phyloP scores from a whole-genome alignment of 2,888 invertebrate species.

The Stenurella melanura region DNA sequence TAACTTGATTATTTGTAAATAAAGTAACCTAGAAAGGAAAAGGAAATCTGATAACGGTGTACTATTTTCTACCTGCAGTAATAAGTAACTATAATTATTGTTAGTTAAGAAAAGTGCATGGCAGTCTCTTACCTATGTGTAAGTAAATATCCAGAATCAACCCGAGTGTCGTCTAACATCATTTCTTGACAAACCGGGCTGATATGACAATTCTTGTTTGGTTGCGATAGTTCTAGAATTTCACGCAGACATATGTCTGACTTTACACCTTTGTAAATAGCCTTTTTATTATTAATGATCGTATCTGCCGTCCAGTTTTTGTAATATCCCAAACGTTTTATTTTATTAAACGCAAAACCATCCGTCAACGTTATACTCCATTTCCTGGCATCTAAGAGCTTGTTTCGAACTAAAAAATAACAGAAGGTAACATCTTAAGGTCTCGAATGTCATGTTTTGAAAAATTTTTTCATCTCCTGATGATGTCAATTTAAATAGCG shows the following conservation, averaged over 20 bases:
- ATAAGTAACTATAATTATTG: too few relatives aligned
- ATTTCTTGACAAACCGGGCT: slow-evolving; percentile 54
- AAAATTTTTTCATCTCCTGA: too few relatives aligned
- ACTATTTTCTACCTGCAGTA: too few relatives aligned
- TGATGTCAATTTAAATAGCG: too few relatives aligned
- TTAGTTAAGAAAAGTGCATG: too few relatives aligned
- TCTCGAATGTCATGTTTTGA: too few relatives aligned
- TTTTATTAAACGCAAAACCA: slow-evolving; percentile 39
- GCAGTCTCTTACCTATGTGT: slow-evolving; percentile 60
- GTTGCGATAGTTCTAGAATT: slow-evolving; percentile 53
- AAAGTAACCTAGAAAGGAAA: slow-evolving; percentile 60
- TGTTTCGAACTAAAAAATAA: slow-evolving; percentile 51
- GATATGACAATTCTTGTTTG: slow-evolving; percentile 52
- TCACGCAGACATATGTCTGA: slow-evolving; percentile 63
- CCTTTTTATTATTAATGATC: slow-evolving; percentile 57
- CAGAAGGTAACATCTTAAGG: background rate
- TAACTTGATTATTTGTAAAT: slow-evolving; percentile 59
- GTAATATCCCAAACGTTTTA: slow-evolving; percentile 59
- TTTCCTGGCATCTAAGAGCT: slow-evolving; percentile 52
- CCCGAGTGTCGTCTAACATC: slow-evolving; percentile 60
- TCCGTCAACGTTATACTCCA: slow-evolving; percentile 54
- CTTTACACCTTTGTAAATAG: slow-evolving; percentile 59
- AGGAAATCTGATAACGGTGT: background rate
- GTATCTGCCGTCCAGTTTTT: slow-evolving; percentile 59
- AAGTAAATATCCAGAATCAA: slow-evolving; percentile 63